Evolutionary conservation across 2,888 invertebrate species (phyloP).

Genomic region (Andrena chrysosceles): DNA sequence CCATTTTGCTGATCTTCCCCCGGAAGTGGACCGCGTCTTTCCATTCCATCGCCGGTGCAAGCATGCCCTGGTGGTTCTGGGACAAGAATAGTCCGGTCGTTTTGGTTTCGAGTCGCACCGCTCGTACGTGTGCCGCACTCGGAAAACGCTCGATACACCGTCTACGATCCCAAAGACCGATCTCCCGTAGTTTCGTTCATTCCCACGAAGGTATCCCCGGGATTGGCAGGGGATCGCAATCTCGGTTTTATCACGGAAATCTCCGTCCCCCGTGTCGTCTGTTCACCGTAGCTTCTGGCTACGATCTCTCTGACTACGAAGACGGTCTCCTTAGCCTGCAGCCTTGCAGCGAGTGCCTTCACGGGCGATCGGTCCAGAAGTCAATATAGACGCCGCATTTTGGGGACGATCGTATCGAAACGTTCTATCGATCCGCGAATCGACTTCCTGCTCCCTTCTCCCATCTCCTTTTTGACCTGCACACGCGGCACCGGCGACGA

Average conservation of each 20-base stretch:
- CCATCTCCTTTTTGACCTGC: conserved; percentile 29
- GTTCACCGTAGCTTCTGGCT: conserved; percentile 43
- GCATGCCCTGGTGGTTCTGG: conserved; percentile 14
- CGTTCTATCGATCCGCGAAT: conserved; percentile 45
- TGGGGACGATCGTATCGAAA: conserved; percentile 32
- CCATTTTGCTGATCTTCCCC: conserved; percentile 40
- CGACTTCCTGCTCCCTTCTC: conserved; percentile 26
- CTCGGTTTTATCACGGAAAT: conserved; percentile 73
- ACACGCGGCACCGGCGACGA: background rate
- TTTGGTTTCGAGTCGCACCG: conserved; percentile 29
- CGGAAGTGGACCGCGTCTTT: conserved; percentile 24
- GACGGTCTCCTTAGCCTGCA: conserved; percentile 48
- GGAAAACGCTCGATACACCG: conserved; percentile 39
- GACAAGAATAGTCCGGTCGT: conserved; percentile 35
- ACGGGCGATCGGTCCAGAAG: conserved; percentile 38
- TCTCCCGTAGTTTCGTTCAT: conserved; percentile 49
- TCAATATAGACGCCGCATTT: conserved; percentile 37
- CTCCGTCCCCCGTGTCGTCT: conserved; percentile 35
- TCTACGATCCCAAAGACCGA: conserved; percentile 46
- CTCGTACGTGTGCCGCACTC: conserved; percentile 26
- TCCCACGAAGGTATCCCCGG: conserved; percentile 50
- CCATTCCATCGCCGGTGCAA: conserved; percentile 8
- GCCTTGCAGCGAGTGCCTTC: conserved; percentile 30
- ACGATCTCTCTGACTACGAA: conserved; percentile 38
- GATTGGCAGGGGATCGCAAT: conserved; percentile 75